Percentiles rank a stretch among this genome's conserved stretches.
phyloP scores from a whole-genome alignment of 1,140 invertebrate species.

The Pectinophora gossypiella region DNA sequence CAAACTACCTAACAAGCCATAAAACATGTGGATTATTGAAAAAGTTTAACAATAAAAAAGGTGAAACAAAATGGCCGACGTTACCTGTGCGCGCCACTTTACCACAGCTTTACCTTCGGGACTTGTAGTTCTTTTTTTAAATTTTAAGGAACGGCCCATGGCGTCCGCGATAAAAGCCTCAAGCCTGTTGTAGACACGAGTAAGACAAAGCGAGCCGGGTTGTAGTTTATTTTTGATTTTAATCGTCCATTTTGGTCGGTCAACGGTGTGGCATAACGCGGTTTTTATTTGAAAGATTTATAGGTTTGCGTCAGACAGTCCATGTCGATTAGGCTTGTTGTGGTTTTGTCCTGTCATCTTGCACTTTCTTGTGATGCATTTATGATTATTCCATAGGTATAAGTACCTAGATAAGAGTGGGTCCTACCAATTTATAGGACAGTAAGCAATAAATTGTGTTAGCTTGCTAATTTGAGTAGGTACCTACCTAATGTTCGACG shows the following conservation, averaged over 20 bases:
- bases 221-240: slow-evolving; percentile 65
- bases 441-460: too few species aligned
- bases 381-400: too few species aligned
- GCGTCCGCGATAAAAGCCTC: slow-evolving; percentile 44
- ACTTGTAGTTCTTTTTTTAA: slow-evolving; percentile 32
- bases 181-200: slow-evolving; percentile 64
- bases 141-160: slow-evolving; percentile 31
- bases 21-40: slow-evolving; percentile 66
- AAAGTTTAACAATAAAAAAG: slow-evolving; percentile 51
- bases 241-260: slow-evolving; percentile 53
- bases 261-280: slow-evolving; percentile 28
- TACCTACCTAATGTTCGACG: too few species aligned
- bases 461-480: too few species aligned
- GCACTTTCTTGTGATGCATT: slow-evolving; percentile 30
- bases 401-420: too few species aligned
- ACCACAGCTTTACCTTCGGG: slow-evolving; percentile 25
- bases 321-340: slow-evolving; percentile 14
- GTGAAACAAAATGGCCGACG: slow-evolving; percentile 50
- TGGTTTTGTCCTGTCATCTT: slow-evolving; percentile 13
- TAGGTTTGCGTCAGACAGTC: slow-evolving; percentile 13
- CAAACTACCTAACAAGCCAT: slow-evolving; percentile 58
- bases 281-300: slow-evolving; percentile 46
- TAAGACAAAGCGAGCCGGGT: slow-evolving; percentile 57
- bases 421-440: too few species aligned
- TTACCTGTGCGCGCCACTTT: slow-evolving; percentile 60